Conservation (phyloP, 2,888 invertebrate species). For the Oeneis ivallda region DNA sequence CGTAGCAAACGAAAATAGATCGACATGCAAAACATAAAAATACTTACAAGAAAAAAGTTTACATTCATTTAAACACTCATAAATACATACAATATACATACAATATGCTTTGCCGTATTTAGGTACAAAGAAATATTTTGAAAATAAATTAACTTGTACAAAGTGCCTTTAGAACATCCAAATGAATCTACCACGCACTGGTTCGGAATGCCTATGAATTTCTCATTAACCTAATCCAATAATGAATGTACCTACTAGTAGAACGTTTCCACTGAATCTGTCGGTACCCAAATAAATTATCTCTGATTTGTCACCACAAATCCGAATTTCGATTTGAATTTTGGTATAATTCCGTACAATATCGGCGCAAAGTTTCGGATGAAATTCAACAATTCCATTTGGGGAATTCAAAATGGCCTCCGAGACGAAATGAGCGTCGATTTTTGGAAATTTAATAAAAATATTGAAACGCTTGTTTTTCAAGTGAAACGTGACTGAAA, state of each 20-base stretch:
- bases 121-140: background rate
- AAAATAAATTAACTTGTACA: background rate
- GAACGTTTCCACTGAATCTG: background rate
- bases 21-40: no score
- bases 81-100: no score
- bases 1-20: no score
- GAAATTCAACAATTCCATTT: slow-evolving; percentile 15
- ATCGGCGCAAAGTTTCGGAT: slow-evolving; percentile 25
- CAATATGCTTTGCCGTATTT: no score
- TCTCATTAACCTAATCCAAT: slow-evolving; percentile 4
- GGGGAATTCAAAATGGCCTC: slow-evolving; percentile 11
- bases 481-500: background rate
- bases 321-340: slow-evolving; percentile 39
- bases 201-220: background rate
- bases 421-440: background rate
- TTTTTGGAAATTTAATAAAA: slow-evolving; percentile 17
- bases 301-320: slow-evolving; percentile 38
- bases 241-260: background rate
- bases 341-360: slow-evolving; percentile 25
- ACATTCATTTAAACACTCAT: no score
- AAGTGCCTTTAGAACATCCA: background rate
- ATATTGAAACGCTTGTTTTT: slow-evolving; percentile 7
- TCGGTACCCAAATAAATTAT: slow-evolving; percentile 34
- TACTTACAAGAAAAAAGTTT: no score
- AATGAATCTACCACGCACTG: background rate